Evolutionary conservation across 37 sponge, comb jelly and placozoan genomes (phyloP), one percentile per base, ranked within the genome.

Genomic region (Diacarnus erythraeanus): DNA sequence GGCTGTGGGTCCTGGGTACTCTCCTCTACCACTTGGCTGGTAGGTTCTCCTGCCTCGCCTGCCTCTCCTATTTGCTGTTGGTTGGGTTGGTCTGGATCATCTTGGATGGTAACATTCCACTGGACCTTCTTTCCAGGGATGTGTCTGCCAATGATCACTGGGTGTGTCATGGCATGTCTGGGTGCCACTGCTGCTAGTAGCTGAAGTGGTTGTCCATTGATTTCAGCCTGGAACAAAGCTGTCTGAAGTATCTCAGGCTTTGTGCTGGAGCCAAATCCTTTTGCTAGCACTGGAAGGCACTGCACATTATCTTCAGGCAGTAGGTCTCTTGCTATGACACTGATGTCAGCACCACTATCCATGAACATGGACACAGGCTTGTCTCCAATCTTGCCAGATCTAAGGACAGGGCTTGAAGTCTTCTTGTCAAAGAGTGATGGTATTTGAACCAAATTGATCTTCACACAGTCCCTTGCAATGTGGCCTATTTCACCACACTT

Each of bases 21-120:
- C 51, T 47, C 51, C 51, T 47, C 51, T 47, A 47, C 51, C 51
- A 47, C 51, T 47, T 47, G 51, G 51, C 51, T 47, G 51, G 51
- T 47, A 47, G 51, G 51, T 47, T 47, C 51, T 47, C 51, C 51
- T 47, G 51, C 51, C 51, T 47, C 51, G 12, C 51, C 51, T 47
- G 51, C 51, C 51, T 47, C 51, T 47, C 51, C 51, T 47, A 47
- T 47, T 47, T 47, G 51, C 51, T 47, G 51, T 12, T 47, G 51
- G 51, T 47, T 47, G 51, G 51, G 51, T 47, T 47, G 51, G 51
- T 47, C 51, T 47, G 51, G 51, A 47, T 47, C 51, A 47, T 47
- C 51, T 47, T 47, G 51, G 51, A 47, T 47, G 51, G 51, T 47
- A 47, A 47, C 51, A 12, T 47, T 47, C 51, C 51, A 47, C 51